phyloP scores from a whole-genome alignment of 2,888 invertebrate species.

The Byasa hedistus region DNA sequence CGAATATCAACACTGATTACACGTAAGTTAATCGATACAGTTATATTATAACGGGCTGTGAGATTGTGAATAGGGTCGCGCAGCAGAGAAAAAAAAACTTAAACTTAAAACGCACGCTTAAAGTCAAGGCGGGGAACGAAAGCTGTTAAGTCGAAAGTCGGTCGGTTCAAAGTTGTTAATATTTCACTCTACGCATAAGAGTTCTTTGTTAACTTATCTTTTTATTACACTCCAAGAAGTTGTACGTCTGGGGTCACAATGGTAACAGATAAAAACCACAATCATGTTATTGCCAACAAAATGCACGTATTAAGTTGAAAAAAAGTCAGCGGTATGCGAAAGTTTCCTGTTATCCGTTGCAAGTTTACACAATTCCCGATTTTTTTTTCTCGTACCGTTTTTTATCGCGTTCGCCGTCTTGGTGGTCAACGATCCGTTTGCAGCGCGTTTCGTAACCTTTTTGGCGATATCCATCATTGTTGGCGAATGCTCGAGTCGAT shows the following conservation, averaged over 20 bases:
- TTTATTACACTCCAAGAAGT: conserved; percentile 33
- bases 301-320: conserved; percentile 35
- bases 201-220: conserved; percentile 43
- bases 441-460: conserved; percentile 44
- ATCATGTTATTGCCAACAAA: conserved; percentile 39
- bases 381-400: conserved; percentile 38
- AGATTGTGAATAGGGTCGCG: conserved; percentile 30
- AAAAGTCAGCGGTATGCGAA: conserved; percentile 29
- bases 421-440: conserved; percentile 44
- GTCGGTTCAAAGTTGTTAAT: conserved; percentile 27
- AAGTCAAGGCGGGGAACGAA: conserved; percentile 24
- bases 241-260: conserved; percentile 34
- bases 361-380: conserved; percentile 44
- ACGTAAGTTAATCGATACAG: conserved; percentile 27
- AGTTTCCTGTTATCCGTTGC: conserved; percentile 38
- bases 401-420: conserved; percentile 38
- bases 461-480: conserved; percentile 40
- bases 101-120: conserved; percentile 23
- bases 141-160: conserved; percentile 24
- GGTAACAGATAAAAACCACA: conserved; percentile 44
- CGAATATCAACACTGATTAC: conserved; percentile 20
- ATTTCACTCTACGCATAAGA: conserved; percentile 37
- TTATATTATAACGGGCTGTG: conserved; percentile 28
- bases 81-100: conserved; percentile 12
- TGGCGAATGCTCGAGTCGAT: conserved; percentile 32